Base-by-base conservation (phyloP, 2,888 invertebrate genomes). In the Brachyopa scutellaris region DNA sequence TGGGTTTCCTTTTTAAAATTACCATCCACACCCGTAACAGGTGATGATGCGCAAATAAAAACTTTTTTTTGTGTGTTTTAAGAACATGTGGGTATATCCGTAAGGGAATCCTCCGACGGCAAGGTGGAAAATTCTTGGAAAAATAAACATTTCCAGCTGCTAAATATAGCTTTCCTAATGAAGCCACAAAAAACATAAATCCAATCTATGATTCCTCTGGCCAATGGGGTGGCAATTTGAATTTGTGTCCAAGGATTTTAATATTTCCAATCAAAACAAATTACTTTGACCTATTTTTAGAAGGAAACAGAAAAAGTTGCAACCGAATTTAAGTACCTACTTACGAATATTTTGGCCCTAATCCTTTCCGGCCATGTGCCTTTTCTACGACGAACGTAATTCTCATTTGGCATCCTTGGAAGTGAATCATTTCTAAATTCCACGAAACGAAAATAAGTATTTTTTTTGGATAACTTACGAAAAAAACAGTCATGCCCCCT, bases 321-420 rank as follows among this genome's bases (percentile, higher is more conserved):
- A n/a, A n/a, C n/a, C n/a, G n/a, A n/a, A n/a, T 26, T 3, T 26
- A 17, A 55, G 33, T 69, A 53, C 33, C 47, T 69, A 57, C n/a
- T n/a, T n/a, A n/a, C n/a, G n/a, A n/a, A n/a, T n/a, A n/a, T 57
- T 19, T 42, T 26, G 26, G 21, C 38, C 64, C 42, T 69, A 66
- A 31, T 73, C 66, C 51, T 47, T 73, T 61, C 42, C 36, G 36
- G 42, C 29, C 15, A 59, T 59, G 42, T 59, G 38, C 33, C 23
- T 31, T 38, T 17, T 31, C 38, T 31, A 13, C 17, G 21, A 53
- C 33, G 17, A 33, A 23, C 23, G 13, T n/a, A 53, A 29, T 55
- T 31, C 73, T 38, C 53, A 8, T 23, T 26, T 4, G 6, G 17
- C 23, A 36, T 62, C 29, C 23, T 40, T 15, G 21, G 11, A 33